Evolutionary conservation across 1,140 invertebrate genomes (phyloP).

Genomic region (Notospermus geniculatus): DNA sequence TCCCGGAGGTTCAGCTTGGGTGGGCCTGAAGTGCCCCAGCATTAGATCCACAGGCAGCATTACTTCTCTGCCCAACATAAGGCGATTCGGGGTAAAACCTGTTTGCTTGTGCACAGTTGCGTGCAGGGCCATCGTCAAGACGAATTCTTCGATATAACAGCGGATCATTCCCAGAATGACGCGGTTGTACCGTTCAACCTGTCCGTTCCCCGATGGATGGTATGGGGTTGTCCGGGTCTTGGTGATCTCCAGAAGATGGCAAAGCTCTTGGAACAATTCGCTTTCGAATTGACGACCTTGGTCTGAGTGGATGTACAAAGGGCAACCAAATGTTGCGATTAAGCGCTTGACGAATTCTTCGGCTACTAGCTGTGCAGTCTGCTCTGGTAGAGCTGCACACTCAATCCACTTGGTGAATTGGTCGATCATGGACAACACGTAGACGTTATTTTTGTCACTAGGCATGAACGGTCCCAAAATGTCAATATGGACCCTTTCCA

Average conservation of each 20-base stretch:
- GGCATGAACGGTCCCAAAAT: no score
- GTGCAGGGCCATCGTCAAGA: conserved; percentile 12
- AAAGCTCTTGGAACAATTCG: conserved; percentile 13
- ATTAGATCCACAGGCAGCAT: no score
- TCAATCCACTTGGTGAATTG: no score
- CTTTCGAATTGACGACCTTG: conserved; percentile 16
- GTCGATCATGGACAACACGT: no score
- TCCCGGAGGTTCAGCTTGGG: no score
- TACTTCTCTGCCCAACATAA: conserved; percentile 13
- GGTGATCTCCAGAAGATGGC: conserved; percentile 15
- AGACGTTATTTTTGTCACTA: no score
- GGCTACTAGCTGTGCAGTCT: no score
- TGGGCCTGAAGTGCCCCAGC: no score
- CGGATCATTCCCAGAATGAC: conserved; percentile 11
- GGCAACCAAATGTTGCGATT: conserved; percentile 11
- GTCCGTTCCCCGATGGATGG: conserved; percentile 25
- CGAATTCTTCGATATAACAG: neutral
- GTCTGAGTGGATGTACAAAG: conserved; percentile 19
- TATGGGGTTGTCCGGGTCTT: conserved; percentile 27
- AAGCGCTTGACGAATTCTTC: neutral
- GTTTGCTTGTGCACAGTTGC: conserved; percentile 12
- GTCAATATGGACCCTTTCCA: no score
- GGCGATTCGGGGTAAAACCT: conserved; percentile 1
- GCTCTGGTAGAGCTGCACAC: no score
- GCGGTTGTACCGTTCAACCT: conserved; percentile 24